phyloP scores from a whole-genome alignment of 1,140 invertebrate species.

The Heliconius congener region DNA sequence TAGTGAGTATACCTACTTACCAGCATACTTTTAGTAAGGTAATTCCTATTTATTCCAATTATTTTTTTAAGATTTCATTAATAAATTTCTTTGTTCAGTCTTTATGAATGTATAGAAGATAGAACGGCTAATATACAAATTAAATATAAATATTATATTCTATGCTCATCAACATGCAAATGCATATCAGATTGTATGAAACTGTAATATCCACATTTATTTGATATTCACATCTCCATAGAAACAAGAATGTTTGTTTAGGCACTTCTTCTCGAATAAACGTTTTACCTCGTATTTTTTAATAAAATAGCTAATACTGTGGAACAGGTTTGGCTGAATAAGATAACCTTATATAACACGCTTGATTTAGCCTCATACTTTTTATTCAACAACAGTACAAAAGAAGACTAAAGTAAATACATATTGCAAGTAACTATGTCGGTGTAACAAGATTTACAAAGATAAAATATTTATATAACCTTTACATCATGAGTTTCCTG shows the following conservation, averaged over 20 bases:
- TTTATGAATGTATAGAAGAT: neutral
- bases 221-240: neutral
- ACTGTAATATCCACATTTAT: neutral
- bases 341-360: constrained; percentile 30
- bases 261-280: constrained; percentile 14
- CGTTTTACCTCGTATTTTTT: constrained; percentile 30
- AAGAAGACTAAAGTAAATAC: constrained; percentile 26
- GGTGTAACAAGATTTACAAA: constrained; percentile 10
- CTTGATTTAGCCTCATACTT: constrained; percentile 26
- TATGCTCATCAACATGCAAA: neutral
- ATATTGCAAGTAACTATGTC: constrained; percentile 16
- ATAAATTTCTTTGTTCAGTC: no score
- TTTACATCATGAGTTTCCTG: constrained; percentile 10
- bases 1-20: no score
- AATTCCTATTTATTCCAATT: neutral
- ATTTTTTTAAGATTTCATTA: neutral
- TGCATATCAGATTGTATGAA: neutral
- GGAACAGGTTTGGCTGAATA: constrained; percentile 30
- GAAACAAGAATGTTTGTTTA: constrained; percentile 2
- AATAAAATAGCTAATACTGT: constrained; percentile 22
- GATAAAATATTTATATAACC: constrained; percentile 27
- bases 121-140: no score
- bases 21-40: no score
- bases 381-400: constrained; percentile 24
- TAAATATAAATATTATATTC: neutral